phyloP scores from a whole-genome alignment of 2,888 invertebrate species.

The Rhamphomyia laevipes region DNA sequence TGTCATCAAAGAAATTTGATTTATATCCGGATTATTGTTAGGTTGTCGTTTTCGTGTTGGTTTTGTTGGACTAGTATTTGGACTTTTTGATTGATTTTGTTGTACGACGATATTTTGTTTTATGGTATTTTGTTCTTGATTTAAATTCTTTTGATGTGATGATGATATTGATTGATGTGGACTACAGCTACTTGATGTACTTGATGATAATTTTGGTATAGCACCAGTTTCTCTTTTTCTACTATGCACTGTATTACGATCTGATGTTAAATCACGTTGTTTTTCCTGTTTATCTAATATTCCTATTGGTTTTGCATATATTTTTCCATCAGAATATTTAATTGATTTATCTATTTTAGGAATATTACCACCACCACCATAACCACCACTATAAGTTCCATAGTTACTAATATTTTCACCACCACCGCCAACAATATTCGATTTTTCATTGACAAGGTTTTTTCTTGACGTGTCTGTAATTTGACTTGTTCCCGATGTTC shows the following conservation, averaged over 20 bases:
- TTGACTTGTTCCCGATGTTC: background rate
- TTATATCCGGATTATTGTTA: slow-evolving; percentile 5
- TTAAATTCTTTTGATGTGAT: slow-evolving; percentile 7
- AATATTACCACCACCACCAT: too few species aligned
- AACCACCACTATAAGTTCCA: too few species aligned
- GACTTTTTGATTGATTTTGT: slow-evolving; percentile 3
- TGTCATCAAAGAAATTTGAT: slow-evolving; percentile 1
- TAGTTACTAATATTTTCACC: too few species aligned
- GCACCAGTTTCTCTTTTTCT: slow-evolving; percentile 23
- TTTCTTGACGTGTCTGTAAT: too few species aligned
- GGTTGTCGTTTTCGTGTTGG: too few species aligned
- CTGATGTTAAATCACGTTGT: background rate
- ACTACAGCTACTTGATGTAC: background rate
- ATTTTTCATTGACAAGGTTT: too few species aligned
- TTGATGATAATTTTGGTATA: slow-evolving; percentile 25
- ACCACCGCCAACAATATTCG: too few species aligned
- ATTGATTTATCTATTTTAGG: background rate
- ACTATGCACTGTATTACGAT: background rate
- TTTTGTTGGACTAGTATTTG: too few species aligned
- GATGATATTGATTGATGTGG: background rate
- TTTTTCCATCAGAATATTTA: background rate
- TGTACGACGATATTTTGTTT: slow-evolving; percentile 8
- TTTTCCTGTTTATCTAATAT: background rate
- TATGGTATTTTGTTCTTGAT: slow-evolving; percentile 12
- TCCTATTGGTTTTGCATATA: slow-evolving; percentile 3